Evolutionary conservation across 1,140 invertebrate species (phyloP).

Genomic region (Tyrophagus putrescentiae): DNA sequence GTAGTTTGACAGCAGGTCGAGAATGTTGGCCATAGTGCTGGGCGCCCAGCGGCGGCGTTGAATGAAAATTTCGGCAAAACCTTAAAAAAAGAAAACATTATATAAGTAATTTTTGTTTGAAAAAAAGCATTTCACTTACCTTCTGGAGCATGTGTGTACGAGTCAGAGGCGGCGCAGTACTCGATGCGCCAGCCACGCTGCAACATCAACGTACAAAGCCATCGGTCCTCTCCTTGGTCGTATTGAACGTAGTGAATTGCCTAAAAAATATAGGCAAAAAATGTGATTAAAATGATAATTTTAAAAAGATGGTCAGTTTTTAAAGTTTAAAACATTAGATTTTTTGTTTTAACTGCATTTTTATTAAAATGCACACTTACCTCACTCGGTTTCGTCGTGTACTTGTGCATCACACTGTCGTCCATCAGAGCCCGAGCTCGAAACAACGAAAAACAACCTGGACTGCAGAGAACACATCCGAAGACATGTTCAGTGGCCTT

Average conservation of each 20-base stretch:
- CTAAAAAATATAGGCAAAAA: neutral
- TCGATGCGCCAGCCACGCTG: slow-evolving; percentile 94
- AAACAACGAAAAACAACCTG: slow-evolving; percentile 86
- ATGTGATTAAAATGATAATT: neutral
- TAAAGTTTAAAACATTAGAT: too few species aligned
- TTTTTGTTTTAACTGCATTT: too few species aligned
- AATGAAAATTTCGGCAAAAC: slow-evolving; percentile 92
- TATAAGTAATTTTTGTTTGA: slow-evolving; percentile 66
- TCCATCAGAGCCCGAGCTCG: slow-evolving; percentile 45
- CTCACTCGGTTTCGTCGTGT: slow-evolving; percentile 52
- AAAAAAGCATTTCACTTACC: slow-evolving; percentile 54
- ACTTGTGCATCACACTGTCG: slow-evolving; percentile 78
- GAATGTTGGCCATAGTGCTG: slow-evolving; percentile 91
- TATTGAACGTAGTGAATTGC: slow-evolving; percentile 92
- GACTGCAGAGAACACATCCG: slow-evolving; percentile 89
- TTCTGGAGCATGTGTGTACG: slow-evolving; percentile 48
- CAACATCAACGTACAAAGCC: slow-evolving; percentile 84
- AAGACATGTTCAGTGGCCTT: slow-evolving; percentile 99
- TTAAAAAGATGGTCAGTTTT: neutral
- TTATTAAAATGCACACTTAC: too few species aligned
- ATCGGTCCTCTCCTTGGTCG: slow-evolving; percentile 92
- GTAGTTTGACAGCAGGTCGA: slow-evolving; percentile 67
- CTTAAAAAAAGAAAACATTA: slow-evolving; percentile 84
- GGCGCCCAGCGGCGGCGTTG: slow-evolving; percentile 90
- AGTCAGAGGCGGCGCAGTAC: slow-evolving; percentile 84